phyloP scores from a whole-genome alignment of 2,888 invertebrate genomes.

The Trichopria drosophilae region DNA sequence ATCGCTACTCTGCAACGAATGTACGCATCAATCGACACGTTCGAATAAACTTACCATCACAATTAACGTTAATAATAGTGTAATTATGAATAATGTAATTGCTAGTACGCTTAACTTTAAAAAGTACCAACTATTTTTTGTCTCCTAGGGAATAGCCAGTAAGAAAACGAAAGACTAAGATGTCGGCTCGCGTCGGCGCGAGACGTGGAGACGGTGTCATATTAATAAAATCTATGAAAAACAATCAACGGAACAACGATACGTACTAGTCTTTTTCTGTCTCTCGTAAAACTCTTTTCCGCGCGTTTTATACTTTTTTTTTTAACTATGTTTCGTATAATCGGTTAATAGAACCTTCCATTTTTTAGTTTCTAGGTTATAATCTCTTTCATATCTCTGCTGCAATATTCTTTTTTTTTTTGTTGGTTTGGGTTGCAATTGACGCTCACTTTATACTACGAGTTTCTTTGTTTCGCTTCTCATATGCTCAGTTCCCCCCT shows the following conservation, averaged over 20 bases:
- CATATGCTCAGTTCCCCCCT: too few relatives aligned
- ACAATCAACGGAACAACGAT: slow-evolving; percentile 57
- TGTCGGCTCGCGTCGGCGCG: slow-evolving; percentile 37
- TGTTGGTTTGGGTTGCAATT: slow-evolving; percentile 28
- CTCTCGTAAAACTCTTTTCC: not conserved
- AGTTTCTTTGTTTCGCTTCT: slow-evolving; percentile 10
- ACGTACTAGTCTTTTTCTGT: slow-evolving; percentile 27
- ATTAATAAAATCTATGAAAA: slow-evolving; percentile 56
- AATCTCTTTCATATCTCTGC: slow-evolving; percentile 20
- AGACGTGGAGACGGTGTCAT: slow-evolving; percentile 47
- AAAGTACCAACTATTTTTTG: too few relatives aligned
- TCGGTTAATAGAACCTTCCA: slow-evolving; percentile 27
- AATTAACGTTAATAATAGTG: too few relatives aligned
- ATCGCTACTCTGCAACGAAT: too few relatives aligned
- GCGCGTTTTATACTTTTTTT: slow-evolving; percentile 11
- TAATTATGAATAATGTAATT: too few relatives aligned
- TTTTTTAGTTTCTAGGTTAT: too few relatives aligned
- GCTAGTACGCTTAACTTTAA: too few relatives aligned
- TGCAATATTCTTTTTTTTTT: slow-evolving; percentile 7
- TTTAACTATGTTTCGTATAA: slow-evolving; percentile 2
- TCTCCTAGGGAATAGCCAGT: too few relatives aligned
- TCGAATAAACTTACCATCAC: too few relatives aligned
- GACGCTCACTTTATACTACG: slow-evolving; percentile 22
- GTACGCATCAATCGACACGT: too few relatives aligned
- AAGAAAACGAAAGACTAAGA: too few relatives aligned